phyloP scores from a whole-genome alignment of 2,888 invertebrate species.

The Bugulina stolonifera region DNA sequence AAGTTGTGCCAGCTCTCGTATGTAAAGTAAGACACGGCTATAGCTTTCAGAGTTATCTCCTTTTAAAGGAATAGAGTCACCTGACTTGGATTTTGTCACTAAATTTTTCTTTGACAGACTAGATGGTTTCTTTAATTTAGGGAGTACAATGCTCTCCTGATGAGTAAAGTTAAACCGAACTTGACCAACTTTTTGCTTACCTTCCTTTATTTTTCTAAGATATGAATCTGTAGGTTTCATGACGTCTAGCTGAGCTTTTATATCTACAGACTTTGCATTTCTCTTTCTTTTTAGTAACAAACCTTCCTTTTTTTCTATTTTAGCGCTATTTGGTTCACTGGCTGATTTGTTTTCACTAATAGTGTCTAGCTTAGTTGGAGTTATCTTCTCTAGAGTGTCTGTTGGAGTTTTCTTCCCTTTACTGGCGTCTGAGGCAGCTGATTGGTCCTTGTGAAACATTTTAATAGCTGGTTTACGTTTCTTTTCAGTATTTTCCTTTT shows the following conservation, averaged over 20 bases:
- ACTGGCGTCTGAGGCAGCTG: background rate
- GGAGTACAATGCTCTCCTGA: background rate
- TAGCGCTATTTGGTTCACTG: slow-evolving; percentile 9
- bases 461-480: slow-evolving; percentile 1
- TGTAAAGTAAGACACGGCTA: background rate
- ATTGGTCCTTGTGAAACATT: background rate
- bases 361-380: background rate
- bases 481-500: slow-evolving; percentile 15
- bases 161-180: background rate
- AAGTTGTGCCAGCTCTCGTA: background rate
- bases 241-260: slow-evolving; percentile 11
- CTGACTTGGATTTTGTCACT: background rate
- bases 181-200: background rate
- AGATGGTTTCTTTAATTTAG: background rate
- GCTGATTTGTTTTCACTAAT: background rate
- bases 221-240: slow-evolving; percentile 24
- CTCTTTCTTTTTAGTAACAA: slow-evolving; percentile 22
- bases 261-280: slow-evolving; percentile 9
- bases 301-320: background rate
- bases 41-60: background rate
- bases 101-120: background rate
- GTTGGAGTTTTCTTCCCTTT: slow-evolving; percentile 11
- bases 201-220: slow-evolving; percentile 24
- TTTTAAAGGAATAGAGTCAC: background rate
- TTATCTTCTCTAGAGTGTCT: background rate